These are phyloP conservation scores for Arremon aurantiirostris DNA, from an alignment of 2,797 vertebrate species.

Conservation along the genomic window DNA sequence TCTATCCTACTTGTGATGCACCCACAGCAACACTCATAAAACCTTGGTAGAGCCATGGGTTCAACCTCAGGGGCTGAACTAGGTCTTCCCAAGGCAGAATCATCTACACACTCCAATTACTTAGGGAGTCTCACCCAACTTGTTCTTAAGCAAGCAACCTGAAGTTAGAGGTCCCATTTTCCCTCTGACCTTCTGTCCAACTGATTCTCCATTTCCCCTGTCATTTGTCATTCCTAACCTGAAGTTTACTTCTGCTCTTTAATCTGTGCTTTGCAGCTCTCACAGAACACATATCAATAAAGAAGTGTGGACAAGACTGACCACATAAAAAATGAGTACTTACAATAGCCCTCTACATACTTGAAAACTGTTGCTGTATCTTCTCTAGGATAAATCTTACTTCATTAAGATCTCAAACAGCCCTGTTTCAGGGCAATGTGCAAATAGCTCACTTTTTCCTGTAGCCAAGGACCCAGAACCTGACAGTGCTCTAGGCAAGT, in stretches of 20 bases:
- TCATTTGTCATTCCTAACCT: not conserved
- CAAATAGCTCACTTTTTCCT: not conserved
- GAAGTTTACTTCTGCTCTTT: not conserved
- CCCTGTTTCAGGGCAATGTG: not conserved
- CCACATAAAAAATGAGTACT: not conserved
- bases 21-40: not conserved
- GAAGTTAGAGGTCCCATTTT: not conserved
- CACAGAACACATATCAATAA: not conserved
- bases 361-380: not conserved
- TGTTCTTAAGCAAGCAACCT: not conserved
- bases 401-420: not conserved
- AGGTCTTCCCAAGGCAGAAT: not conserved
- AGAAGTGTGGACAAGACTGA: accelerated
- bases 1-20: not conserved
- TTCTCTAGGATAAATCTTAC: not conserved
- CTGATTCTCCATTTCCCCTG: not conserved
- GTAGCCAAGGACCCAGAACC: not conserved
- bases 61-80: not conserved
- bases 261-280: not conserved
- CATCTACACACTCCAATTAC: not conserved
- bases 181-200: not conserved
- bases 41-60: accelerated
- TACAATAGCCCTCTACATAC: not conserved
- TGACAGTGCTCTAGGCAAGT: not conserved
- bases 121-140: not conserved